These are phyloP conservation scores for Bombus waltoni DNA, from an alignment of 1,140 invertebrate species.

Conservation along the genomic window DNA sequence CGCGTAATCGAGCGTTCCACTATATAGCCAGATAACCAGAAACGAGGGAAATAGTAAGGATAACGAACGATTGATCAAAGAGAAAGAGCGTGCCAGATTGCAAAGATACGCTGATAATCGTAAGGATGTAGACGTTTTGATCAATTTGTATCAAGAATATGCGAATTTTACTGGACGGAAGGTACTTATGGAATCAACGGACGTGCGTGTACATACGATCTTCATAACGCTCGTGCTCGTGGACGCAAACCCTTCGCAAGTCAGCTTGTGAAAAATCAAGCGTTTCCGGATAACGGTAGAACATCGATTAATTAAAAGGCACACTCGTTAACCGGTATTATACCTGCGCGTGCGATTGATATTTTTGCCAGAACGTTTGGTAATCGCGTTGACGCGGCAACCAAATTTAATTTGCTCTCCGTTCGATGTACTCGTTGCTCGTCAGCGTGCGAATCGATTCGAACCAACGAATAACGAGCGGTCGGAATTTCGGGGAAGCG, in stretches of 20 bases:
- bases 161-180: no score
- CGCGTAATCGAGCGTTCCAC: conserved; percentile 25
- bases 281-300: conserved; percentile 62
- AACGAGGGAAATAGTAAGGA: conserved; percentile 2
- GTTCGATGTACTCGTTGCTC: conserved; percentile 53
- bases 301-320: conserved; percentile 79
- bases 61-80: background rate
- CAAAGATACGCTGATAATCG: no score
- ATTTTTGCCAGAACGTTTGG: conserved; percentile 75
- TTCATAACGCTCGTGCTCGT: no score
- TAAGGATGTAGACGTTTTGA: no score
- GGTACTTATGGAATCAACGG: no score
- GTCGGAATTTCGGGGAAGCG: conserved; percentile 28
- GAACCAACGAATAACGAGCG: conserved; percentile 62
- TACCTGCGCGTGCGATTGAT: conserved; percentile 73
- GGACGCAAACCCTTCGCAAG: no score
- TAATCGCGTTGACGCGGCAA: conserved; percentile 77
- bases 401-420: conserved; percentile 78
- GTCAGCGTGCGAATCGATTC: conserved; percentile 60
- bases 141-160: no score
- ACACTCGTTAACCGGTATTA: conserved; percentile 78
- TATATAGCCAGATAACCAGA: background rate
- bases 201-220: no score
- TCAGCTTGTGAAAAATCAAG: no score
- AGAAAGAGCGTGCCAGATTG: no score